A percentile compares a stretch with the other conserved stretches of the same genome.
Conservation (phyloP, 1,140 invertebrate species). For the Drosophila novamexicana region DNA sequence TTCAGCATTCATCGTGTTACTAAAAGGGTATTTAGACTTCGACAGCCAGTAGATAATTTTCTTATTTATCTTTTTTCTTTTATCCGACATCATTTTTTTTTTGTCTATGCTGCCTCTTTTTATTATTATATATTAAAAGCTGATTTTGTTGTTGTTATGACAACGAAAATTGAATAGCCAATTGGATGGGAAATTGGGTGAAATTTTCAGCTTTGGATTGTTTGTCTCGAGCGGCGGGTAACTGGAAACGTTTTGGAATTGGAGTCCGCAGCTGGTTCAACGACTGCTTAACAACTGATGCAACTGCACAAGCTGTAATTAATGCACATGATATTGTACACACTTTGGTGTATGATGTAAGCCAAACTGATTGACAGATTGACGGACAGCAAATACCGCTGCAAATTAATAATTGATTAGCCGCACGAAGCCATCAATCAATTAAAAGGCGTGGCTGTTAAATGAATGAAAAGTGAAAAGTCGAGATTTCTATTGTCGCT, state of each 20-base stretch:
- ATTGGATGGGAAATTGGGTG: slow-evolving; percentile 75
- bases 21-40: slow-evolving; percentile 1
- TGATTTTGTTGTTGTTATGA: slow-evolving; percentile 71
- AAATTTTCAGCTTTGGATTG: slow-evolving; percentile 37
- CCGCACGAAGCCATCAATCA: slow-evolving; percentile 54
- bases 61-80: slow-evolving; percentile 10
- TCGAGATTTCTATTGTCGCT: slow-evolving; percentile 52
- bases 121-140: slow-evolving; percentile 61
- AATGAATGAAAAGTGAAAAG: slow-evolving; percentile 67
- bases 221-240: background rate
- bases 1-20: no score
- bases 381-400: slow-evolving; percentile 60
- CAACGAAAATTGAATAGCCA: slow-evolving; percentile 51
- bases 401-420: slow-evolving; percentile 74
- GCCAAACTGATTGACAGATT: slow-evolving; percentile 36
- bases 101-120: slow-evolving; percentile 25
- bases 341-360: slow-evolving; percentile 65
- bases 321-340: slow-evolving; percentile 66
- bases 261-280: slow-evolving; percentile 46
- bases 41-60: background rate
- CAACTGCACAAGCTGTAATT: slow-evolving; percentile 61
- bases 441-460: slow-evolving; percentile 58
- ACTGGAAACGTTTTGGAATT: slow-evolving; percentile 13
- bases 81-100: slow-evolving; percentile 22
- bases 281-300: slow-evolving; percentile 70